Evolutionary conservation across 2,888 invertebrate genomes (phyloP).

Genomic region (Hydrotaea diabolus): DNA sequence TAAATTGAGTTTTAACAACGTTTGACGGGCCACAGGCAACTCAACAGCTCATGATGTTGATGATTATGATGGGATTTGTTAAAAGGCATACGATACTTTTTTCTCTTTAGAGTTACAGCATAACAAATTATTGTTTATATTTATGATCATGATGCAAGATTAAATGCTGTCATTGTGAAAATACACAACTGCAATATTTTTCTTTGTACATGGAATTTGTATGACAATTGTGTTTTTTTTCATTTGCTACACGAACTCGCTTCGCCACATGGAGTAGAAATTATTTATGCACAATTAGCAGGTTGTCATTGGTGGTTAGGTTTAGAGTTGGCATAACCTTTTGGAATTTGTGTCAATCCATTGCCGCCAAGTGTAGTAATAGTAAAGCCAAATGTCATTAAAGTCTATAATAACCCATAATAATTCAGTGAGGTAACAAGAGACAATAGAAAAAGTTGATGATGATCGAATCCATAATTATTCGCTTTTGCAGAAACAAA

Average conservation of each 20-base stretch:
- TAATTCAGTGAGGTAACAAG: too few relatives aligned
- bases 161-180: not conserved
- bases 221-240: not conserved
- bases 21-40: not conserved
- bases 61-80: conserved; percentile 14
- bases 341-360: too few relatives aligned
- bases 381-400: too few relatives aligned
- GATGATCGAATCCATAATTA: too few relatives aligned
- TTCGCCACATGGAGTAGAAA: not conserved
- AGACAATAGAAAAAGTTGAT: too few relatives aligned
- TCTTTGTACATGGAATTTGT: not conserved
- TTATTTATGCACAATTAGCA: not conserved
- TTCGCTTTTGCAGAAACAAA: too few relatives aligned
- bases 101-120: too few relatives aligned
- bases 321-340: too few relatives aligned
- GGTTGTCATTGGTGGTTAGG: not conserved
- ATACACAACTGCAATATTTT: too few relatives aligned
- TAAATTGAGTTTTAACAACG: conserved; percentile 5
- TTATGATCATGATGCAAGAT: not conserved
- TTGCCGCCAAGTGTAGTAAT: too few relatives aligned
- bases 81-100: not conserved
- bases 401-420: too few relatives aligned
- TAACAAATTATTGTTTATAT: not conserved
- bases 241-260: not conserved
- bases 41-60: not conserved